Conservation (phyloP, 2,888 invertebrate species). For the Mythimna loreyi region DNA sequence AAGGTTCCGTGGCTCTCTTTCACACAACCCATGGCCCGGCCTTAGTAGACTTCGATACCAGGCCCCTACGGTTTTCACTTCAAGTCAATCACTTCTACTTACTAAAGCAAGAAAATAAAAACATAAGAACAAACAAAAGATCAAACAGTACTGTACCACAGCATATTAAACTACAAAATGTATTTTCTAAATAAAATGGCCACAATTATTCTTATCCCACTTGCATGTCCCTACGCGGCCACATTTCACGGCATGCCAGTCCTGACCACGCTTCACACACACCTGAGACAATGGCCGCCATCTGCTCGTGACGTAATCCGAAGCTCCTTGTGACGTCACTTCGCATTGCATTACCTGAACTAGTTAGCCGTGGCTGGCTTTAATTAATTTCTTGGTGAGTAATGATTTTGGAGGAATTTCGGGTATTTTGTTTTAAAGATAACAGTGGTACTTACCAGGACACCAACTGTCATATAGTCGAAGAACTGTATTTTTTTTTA, state of each 20-base stretch:
- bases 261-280: slow-evolving; percentile 68
- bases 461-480: too few relatives aligned
- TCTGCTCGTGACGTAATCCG: slow-evolving; percentile 67
- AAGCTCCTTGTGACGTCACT: slow-evolving; percentile 58
- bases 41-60: too few relatives aligned
- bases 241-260: slow-evolving; percentile 53
- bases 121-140: not conserved
- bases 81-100: too few relatives aligned
- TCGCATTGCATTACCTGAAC: slow-evolving; percentile 54
- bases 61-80: too few relatives aligned
- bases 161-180: slow-evolving; percentile 2
- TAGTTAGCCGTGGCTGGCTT: slow-evolving; percentile 45
- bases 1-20: too few relatives aligned
- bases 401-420: slow-evolving; percentile 14
- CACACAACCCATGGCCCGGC: too few relatives aligned
- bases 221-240: slow-evolving; percentile 40
- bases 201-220: slow-evolving; percentile 47
- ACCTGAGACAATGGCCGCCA: slow-evolving; percentile 65
- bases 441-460: not conserved
- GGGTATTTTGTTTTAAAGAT: not conserved
- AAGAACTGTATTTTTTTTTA: too few relatives aligned
- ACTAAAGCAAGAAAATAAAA: not conserved
- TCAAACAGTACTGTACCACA: not conserved
- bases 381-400: slow-evolving; percentile 41
- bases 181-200: slow-evolving; percentile 24